Conservation (phyloP, 2,113 vertebrate genomes). For the Hippocampus mohnikei region DNA sequence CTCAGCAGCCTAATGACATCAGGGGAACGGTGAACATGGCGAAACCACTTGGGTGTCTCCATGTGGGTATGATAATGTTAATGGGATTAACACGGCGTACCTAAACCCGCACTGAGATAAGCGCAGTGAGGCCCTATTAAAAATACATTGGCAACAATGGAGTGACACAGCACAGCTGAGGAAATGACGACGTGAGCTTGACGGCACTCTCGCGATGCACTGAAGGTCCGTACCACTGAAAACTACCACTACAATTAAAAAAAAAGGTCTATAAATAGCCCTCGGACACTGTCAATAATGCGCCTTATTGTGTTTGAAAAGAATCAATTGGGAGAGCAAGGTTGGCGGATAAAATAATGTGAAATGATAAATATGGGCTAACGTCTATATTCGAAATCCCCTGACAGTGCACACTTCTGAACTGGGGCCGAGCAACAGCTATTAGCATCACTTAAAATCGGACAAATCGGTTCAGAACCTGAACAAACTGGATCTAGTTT, state of each 20-base stretch:
- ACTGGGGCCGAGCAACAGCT: too few relatives aligned
- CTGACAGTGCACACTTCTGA: too few relatives aligned
- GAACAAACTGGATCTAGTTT: neutral
- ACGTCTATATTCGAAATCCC: too few relatives aligned
- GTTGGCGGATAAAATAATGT: too few relatives aligned
- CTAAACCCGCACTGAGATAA: constrained; percentile 71
- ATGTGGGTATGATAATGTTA: constrained; percentile 57
- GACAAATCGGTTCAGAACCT: neutral
- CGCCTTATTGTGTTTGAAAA: neutral
- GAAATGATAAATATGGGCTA: too few relatives aligned
- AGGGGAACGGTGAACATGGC: constrained; percentile 52
- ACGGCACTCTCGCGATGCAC: neutral
- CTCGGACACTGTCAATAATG: neutral
- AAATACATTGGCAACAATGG: constrained; percentile 57
- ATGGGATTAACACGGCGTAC: constrained; percentile 70
- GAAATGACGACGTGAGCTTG: neutral
- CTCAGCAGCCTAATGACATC: constrained; percentile 56
- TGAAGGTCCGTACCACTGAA: neutral
- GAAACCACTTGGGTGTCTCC: constrained; percentile 64
- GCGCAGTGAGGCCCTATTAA: constrained; percentile 61
- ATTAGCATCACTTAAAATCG: neutral
- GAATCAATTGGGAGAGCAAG: neutral
- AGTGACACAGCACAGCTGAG: constrained; percentile 6
- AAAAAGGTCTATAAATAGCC: neutral
- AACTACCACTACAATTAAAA: neutral